Conservation (phyloP, 2,113 vertebrate genomes). For the Microcebus murinus region DNA sequence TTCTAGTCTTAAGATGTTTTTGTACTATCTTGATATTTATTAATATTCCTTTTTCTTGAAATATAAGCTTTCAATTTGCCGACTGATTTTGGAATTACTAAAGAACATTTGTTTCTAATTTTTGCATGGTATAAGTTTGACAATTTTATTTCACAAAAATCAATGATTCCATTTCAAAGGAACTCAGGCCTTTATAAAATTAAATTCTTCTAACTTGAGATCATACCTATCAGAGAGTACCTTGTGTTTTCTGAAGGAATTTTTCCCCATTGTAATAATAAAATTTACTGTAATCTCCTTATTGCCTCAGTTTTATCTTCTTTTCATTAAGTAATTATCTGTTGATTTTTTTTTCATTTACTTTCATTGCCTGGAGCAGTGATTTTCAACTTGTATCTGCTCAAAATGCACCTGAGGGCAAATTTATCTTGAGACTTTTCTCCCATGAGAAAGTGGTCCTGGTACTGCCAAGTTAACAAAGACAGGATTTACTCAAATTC, state of each 20-base stretch:
- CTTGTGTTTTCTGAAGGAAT: background rate
- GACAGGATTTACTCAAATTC: background rate
- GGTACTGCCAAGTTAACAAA: background rate
- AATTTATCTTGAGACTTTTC: background rate
- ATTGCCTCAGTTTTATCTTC: background rate
- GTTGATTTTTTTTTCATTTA: background rate
- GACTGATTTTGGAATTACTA: background rate
- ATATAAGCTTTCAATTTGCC: background rate
- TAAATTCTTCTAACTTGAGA: background rate
- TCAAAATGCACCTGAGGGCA: background rate
- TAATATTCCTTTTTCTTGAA: background rate
- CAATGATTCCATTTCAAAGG: background rate
- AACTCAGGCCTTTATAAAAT: background rate
- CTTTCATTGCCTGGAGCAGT: background rate
- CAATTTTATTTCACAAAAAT: background rate
- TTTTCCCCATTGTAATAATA: background rate
- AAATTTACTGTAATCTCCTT: background rate
- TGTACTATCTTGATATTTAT: slow-evolving; percentile 1
- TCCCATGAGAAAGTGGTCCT: background rate
- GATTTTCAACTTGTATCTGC: background rate
- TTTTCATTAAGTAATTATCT: slow-evolving; percentile 22
- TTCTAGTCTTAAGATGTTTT: background rate
- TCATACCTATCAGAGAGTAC: background rate
- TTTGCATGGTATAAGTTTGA: background rate
- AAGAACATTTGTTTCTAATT: background rate